Conservation (phyloP, 2,113 vertebrate genomes). For the Pygoscelis antarcticus region DNA sequence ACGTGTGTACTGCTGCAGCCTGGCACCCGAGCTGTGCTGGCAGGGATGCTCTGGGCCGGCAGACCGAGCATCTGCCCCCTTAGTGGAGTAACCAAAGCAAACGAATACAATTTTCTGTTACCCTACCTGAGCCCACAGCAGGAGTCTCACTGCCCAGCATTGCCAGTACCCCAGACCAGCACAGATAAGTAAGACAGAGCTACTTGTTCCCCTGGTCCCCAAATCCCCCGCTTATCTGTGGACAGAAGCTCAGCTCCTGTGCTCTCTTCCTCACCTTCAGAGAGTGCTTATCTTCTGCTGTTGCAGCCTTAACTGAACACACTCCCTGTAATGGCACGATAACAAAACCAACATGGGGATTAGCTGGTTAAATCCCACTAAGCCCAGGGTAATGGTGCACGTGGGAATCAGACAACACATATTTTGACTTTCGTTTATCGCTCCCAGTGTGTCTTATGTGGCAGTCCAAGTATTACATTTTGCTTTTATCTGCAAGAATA, state of each 20-base stretch:
- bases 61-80: neutral
- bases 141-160: neutral
- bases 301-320: neutral
- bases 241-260: neutral
- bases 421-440: neutral
- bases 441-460: neutral
- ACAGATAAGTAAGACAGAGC: neutral
- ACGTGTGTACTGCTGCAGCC: accelerated
- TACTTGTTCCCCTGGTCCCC: neutral
- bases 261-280: neutral
- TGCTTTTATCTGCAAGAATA: conserved; percentile 3
- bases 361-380: conserved; percentile 7
- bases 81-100: neutral
- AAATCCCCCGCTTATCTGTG: neutral
- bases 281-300: neutral
- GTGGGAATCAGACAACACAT: neutral
- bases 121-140: neutral
- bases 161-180: accelerated
- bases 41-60: neutral
- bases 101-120: accelerated
- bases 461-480: neutral
- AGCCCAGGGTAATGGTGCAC: neutral
- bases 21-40: neutral
- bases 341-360: neutral
- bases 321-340: neutral